phyloP scores from a whole-genome alignment of 1,140 invertebrate genomes.

The Drosophila nannoptera region DNA sequence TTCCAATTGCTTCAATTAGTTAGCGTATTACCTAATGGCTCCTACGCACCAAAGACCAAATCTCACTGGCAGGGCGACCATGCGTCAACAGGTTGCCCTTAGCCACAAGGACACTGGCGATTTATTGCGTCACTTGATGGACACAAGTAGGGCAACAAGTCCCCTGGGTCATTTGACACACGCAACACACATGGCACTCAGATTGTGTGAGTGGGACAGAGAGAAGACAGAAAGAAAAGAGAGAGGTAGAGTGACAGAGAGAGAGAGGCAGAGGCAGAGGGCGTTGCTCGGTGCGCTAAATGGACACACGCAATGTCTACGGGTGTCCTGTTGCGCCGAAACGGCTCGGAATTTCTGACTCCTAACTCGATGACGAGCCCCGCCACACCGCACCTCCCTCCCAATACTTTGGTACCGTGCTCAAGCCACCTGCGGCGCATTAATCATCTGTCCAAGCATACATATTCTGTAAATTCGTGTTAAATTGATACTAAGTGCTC shows the following conservation, averaged over 20 bases:
- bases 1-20: not conserved
- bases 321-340: constrained; percentile 17
- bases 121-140: constrained; percentile 22
- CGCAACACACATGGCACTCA: constrained; percentile 13
- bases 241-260: not conserved
- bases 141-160: constrained; percentile 37
- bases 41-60: not conserved
- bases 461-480: constrained; percentile 45
- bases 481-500: constrained; percentile 69
- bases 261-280: not conserved
- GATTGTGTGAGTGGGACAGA: too few species aligned
- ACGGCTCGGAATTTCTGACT: not conserved
- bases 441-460: constrained; percentile 56
- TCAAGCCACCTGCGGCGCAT: constrained; percentile 38
- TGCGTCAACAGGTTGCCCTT: constrained; percentile 24
- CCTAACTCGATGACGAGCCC: not conserved
- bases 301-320: constrained; percentile 20
- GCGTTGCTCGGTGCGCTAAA: not conserved
- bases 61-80: not conserved
- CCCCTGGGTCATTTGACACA: constrained; percentile 6
- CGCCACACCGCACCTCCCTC: not conserved
- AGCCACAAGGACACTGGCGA: not conserved
- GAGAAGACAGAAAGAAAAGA: not conserved
- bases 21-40: not conserved
- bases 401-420: not conserved